Conservation (phyloP, 2,113 vertebrate genomes). For the Myxocyprinus asiaticus region DNA sequence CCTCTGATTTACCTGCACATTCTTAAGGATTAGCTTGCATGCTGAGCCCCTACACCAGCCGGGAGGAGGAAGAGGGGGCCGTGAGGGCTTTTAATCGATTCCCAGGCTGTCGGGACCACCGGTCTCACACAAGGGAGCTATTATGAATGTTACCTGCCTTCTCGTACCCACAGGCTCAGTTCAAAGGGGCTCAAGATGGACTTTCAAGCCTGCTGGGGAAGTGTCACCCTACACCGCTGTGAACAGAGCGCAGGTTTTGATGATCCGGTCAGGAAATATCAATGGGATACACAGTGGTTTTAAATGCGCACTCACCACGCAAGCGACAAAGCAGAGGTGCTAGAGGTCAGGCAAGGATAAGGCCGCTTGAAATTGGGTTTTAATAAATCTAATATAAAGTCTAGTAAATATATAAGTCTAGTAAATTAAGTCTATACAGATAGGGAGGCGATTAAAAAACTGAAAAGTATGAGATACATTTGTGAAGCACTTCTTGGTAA, state of each 20-base stretch:
- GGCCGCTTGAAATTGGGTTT: neutral
- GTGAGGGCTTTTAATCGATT: conserved; percentile 59
- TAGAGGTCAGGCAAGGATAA: conserved; percentile 35
- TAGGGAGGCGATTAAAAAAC: conserved; percentile 10
- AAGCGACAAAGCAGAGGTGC: neutral
- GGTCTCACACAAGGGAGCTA: conserved; percentile 62
- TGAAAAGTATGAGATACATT: neutral
- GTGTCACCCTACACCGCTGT: conserved; percentile 57
- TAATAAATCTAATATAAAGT: neutral
- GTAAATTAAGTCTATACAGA: neutral
- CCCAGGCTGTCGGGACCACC: conserved; percentile 62
- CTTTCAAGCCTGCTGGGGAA: conserved; percentile 52
- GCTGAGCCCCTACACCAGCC: conserved; percentile 59
- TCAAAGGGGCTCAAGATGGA: conserved; percentile 51
- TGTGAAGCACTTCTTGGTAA: neutral
- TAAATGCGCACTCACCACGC: conserved; percentile 15
- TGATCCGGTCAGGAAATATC: conserved; percentile 36
- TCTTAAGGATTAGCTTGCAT: conserved; percentile 72
- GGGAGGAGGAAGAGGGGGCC: conserved; percentile 51
- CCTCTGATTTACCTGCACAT: conserved; percentile 58
- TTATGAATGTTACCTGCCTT: conserved; percentile 63
- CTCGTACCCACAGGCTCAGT: conserved; percentile 42
- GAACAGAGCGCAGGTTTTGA: conserved; percentile 43
- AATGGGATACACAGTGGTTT: neutral
- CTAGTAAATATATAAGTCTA: too few species aligned